These are phyloP conservation scores for Calosoma granatense DNA, from an alignment of 1,140 invertebrate species.

Conservation along the genomic window DNA sequence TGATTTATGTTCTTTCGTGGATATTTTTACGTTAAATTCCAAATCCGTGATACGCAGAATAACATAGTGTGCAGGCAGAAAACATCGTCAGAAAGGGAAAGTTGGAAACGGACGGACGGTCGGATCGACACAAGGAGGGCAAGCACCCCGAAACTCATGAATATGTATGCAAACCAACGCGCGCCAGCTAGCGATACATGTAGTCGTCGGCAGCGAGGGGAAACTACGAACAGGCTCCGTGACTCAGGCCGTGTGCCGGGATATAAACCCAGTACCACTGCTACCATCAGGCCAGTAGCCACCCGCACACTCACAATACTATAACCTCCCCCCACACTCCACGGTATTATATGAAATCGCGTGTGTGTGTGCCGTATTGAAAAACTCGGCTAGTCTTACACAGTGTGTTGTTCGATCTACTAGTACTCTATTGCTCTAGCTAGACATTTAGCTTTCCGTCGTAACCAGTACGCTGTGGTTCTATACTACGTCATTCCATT, in stretches of 20 bases:
- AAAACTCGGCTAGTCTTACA: neutral
- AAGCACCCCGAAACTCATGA: constrained; percentile 5
- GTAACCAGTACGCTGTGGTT: too few species aligned
- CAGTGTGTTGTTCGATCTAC: too few species aligned
- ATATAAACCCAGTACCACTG: neutral
- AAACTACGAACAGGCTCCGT: neutral
- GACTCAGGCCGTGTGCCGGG: too few species aligned
- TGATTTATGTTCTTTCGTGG: constrained; percentile 3
- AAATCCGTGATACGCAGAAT: neutral
- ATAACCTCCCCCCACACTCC: neutral
- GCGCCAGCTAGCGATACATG: neutral
- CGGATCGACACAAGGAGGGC: neutral
- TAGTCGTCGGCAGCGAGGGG: neutral
- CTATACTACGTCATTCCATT: too few species aligned
- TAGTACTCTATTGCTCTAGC: too few species aligned
- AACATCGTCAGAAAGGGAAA: constrained; percentile 6
- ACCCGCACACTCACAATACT: neutral
- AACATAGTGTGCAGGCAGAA: neutral
- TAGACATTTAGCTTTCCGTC: too few species aligned
- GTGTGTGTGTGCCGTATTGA: too few species aligned
- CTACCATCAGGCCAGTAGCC: neutral
- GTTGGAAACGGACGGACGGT: neutral
- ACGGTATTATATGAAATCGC: neutral
- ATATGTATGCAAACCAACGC: neutral
- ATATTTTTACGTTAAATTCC: neutral